These are phyloP conservation scores for Pluvianellus socialis DNA, from an alignment of 2,113 vertebrate species.

Conservation along the genomic window DNA sequence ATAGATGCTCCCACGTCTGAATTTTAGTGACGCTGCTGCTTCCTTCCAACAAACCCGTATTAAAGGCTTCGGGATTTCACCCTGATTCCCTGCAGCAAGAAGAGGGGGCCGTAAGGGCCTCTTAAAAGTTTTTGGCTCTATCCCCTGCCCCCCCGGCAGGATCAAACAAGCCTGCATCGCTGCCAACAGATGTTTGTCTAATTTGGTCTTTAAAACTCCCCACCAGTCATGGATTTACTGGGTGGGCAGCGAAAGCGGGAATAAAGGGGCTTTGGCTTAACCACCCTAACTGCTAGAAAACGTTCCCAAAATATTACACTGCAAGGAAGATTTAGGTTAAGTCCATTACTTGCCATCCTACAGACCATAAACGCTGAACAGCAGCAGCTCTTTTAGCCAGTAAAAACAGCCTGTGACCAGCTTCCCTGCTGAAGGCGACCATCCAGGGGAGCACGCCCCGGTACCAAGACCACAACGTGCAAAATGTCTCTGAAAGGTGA, in stretches of 20 bases:
- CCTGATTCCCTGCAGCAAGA: not conserved
- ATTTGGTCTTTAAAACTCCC: not conserved
- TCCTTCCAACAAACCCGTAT: not conserved
- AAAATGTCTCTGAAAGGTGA: not conserved
- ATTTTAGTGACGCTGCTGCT: not conserved
- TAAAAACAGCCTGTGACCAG: not conserved
- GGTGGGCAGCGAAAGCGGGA: not conserved
- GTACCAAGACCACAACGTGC: not conserved
- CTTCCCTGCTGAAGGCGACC: not conserved
- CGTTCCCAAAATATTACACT: not conserved
- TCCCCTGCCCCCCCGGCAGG: not conserved
- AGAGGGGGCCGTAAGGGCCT: not conserved
- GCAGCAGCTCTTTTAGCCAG: not conserved
- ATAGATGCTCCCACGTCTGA: not conserved
- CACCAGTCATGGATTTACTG: not conserved
- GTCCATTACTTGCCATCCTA: not conserved
- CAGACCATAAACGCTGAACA: not conserved
- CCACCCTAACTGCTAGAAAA: not conserved
- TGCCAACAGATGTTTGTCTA: not conserved
- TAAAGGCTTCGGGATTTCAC: not conserved
- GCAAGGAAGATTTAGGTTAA: not conserved
- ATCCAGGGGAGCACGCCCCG: accelerated
- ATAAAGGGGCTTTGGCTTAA: not conserved
- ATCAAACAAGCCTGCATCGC: not conserved
- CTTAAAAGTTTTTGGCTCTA: not conserved